Percentiles rank a stretch among this genome's conserved stretches.
Evolutionary conservation across 2,113 vertebrate species (phyloP).

Genomic region (Chaenocephalus aceratus): DNA sequence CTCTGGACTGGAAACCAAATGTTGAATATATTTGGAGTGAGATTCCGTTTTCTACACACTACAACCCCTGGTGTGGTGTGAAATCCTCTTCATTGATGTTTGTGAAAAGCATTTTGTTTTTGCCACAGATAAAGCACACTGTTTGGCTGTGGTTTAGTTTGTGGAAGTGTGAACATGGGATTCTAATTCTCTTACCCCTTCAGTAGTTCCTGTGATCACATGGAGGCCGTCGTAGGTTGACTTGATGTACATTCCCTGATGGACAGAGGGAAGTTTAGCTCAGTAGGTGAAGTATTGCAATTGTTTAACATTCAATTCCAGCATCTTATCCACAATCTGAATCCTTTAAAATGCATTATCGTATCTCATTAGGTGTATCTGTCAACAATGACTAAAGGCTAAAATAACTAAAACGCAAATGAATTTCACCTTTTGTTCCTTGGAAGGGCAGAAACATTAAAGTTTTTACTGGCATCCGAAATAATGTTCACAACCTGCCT

Average conservation of each 20-base stretch:
- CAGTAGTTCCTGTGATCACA: slow-evolving; percentile 97
- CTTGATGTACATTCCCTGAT: slow-evolving; percentile 98
- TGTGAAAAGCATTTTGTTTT: slow-evolving; percentile 3
- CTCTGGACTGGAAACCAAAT: neutral
- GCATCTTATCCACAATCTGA: neutral
- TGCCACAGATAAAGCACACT: neutral
- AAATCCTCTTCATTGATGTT: slow-evolving; percentile 7
- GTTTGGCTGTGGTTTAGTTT: neutral
- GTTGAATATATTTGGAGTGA: neutral
- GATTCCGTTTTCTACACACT: neutral
- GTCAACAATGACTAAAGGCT: neutral
- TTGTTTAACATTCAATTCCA: neutral
- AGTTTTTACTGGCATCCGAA: neutral
- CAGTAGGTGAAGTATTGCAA: neutral
- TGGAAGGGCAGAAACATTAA: neutral
- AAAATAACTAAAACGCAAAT: neutral
- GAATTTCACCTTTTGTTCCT: neutral
- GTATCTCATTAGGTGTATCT: neutral
- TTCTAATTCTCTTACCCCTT: slow-evolving; percentile 90
- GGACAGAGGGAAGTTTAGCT: slow-evolving; percentile 30
- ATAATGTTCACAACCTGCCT: neutral
- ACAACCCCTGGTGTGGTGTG: neutral
- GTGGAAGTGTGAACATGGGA: slow-evolving; percentile 3
- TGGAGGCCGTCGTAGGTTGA: slow-evolving; percentile 98
- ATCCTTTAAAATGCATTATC: neutral